Evolutionary conservation across 1,140 invertebrate genomes (phyloP).

Genomic region (Lordiphosa mommai): DNA sequence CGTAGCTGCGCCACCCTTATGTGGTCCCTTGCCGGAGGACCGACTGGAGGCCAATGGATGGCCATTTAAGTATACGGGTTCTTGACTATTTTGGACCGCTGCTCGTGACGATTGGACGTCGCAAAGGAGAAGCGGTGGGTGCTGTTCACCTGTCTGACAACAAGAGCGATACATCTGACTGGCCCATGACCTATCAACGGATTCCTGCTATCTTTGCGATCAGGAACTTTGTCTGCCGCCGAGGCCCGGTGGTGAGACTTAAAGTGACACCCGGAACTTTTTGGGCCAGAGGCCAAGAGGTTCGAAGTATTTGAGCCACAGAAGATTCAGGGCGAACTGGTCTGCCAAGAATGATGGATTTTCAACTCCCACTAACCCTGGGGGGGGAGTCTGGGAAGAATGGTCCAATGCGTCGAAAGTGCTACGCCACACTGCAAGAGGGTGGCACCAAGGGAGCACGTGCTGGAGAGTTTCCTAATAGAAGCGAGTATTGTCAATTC

Average conservation of each 20-base stretch:
- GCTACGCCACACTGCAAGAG: neutral
- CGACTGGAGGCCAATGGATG: neutral
- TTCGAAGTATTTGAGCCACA: conserved; percentile 8
- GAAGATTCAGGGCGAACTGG: conserved; percentile 5
- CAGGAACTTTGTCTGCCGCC: conserved; percentile 4
- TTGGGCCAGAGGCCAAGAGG: neutral
- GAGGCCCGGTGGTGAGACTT: neutral
- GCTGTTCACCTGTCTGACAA: conserved; percentile 7
- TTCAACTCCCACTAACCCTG: conserved; percentile 9
- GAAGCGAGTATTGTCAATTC: conserved; percentile 16
- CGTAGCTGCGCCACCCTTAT: neutral
- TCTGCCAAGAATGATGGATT: neutral
- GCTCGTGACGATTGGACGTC: conserved; percentile 2
- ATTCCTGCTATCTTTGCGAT: conserved; percentile 3
- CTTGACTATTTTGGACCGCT: conserved; percentile 5
- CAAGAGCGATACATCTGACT: neutral
- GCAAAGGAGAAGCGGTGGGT: no score
- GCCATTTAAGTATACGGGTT: conserved; percentile 2
- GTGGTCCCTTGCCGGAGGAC: neutral
- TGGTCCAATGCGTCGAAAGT: conserved; percentile 4
- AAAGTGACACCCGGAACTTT: neutral
- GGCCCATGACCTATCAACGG: neutral
- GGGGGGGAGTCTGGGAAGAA: conserved; percentile 3
- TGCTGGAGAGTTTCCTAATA: conserved; percentile 13
- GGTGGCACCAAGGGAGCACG: conserved; percentile 1